Evolutionary conservation across 1,140 invertebrate species (phyloP).

Genomic region (Bilobella aurantiaca): DNA sequence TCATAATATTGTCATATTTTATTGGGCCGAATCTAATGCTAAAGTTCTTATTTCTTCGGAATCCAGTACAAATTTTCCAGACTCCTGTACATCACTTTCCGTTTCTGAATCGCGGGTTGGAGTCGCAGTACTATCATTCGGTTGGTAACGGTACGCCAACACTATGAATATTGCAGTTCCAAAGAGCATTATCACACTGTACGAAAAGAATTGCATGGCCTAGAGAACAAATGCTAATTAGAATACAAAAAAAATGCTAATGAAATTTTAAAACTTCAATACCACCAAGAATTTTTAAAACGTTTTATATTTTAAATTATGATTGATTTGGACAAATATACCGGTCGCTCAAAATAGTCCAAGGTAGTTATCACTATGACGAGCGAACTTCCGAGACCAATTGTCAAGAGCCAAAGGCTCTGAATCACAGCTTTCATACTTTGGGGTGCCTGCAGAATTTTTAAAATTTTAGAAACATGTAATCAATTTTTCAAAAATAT

Average conservation of each 20-base stretch:
- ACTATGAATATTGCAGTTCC: background rate
- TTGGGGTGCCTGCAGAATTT: constrained; percentile 7
- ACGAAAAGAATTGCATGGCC: background rate
- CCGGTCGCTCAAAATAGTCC: too few species aligned
- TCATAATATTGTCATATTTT: too few species aligned
- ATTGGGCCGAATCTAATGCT: background rate
- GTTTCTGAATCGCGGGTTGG: background rate
- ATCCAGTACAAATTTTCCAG: background rate
- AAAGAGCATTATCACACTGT: constrained; percentile 1
- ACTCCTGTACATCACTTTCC: background rate
- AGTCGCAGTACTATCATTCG: constrained; percentile 76
- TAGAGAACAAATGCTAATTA: too few species aligned
- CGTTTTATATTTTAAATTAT: too few species aligned
- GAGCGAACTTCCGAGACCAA: constrained; percentile 80
- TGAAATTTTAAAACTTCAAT: too few species aligned
- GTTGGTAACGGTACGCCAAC: constrained; percentile 46
- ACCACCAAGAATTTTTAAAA: too few species aligned
- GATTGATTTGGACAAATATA: too few species aligned
- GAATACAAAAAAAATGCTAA: too few species aligned
- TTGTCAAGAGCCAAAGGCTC: constrained; percentile 77
- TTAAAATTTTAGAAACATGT: background rate
- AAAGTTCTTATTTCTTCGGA: background rate
- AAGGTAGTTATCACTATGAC: constrained; percentile 74
- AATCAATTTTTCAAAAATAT: background rate
- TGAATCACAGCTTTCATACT: constrained; percentile 52